A percentile compares a stretch with the other conserved stretches of the same genome.
Conservation (phyloP, 1,140 invertebrate species). For the Helicoverpa zea region DNA sequence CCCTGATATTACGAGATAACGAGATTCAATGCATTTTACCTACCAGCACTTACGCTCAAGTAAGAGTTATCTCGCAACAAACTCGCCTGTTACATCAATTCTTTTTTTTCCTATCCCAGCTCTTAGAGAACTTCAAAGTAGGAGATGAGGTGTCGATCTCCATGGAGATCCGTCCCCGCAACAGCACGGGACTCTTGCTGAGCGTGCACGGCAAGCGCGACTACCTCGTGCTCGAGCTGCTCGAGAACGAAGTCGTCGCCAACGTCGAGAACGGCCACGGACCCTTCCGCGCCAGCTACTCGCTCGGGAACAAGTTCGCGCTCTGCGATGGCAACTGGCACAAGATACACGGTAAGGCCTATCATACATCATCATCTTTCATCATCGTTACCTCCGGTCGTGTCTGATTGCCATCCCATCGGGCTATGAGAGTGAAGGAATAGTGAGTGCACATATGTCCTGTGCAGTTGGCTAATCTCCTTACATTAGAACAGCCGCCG, state of each 20-base stretch:
- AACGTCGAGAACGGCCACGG: conserved; percentile 95
- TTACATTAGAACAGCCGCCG: too few relatives aligned
- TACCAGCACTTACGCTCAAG: too few relatives aligned
- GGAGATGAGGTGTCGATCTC: conserved; percentile 93
- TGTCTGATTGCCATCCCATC: too few relatives aligned
- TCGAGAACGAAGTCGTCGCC: conserved; percentile 94
- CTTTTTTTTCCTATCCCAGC: conserved; percentile 71
- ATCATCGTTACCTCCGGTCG: too few relatives aligned
- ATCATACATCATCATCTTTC: too few relatives aligned
- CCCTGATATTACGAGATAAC: too few relatives aligned
- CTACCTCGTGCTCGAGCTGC: conserved; percentile 95
- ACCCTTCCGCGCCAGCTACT: conserved; percentile 91
- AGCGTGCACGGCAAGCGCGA: conserved; percentile 93
- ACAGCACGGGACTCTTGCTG: conserved; percentile 93
- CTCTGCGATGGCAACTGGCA: conserved; percentile 98
- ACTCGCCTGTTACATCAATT: neutral
- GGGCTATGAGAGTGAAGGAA: too few relatives aligned
- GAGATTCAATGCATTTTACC: too few relatives aligned
- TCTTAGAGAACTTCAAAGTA: conserved; percentile 92
- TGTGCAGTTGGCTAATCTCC: too few relatives aligned
- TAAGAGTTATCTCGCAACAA: too few relatives aligned
- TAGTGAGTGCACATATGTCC: too few relatives aligned
- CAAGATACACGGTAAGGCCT: conserved; percentile 91
- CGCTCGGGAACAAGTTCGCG: conserved; percentile 89
- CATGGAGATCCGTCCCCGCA: conserved; percentile 96